phyloP scores from a whole-genome alignment of 2,888 invertebrate genomes.

The Nasonovia ribisnigri region DNA sequence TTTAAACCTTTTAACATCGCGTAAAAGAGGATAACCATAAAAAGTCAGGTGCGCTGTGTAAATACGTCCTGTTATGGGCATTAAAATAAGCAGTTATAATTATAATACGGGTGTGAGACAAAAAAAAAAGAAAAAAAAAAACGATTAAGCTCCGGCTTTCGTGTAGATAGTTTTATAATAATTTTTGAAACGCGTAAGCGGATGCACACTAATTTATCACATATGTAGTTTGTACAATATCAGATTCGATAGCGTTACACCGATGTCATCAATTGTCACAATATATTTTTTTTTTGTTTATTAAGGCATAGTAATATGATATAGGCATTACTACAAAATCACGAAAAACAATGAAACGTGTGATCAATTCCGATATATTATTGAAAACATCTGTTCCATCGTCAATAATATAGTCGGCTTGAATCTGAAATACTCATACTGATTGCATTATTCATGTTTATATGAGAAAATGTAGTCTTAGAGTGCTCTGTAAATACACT shows the following conservation, averaged over 20 bases:
- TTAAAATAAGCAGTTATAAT: neutral
- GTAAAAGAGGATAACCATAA: neutral
- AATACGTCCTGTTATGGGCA: neutral
- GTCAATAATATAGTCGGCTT: neutral
- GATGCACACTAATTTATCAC: neutral
- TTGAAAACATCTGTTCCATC: slow-evolving; percentile 21
- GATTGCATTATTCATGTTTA: slow-evolving; percentile 45
- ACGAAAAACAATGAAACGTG: neutral
- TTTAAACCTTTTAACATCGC: slow-evolving; percentile 14
- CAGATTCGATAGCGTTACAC: neutral
- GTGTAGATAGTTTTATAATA: neutral
- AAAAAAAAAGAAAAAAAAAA: neutral
- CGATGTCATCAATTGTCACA: neutral
- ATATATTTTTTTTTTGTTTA: neutral
- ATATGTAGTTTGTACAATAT: too few relatives aligned
- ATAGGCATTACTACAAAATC: neutral
- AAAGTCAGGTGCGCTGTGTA: neutral
- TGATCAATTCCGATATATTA: neutral
- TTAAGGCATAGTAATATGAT: neutral
- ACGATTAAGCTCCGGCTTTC: neutral
- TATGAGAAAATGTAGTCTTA: neutral
- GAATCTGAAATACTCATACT: slow-evolving; percentile 22
- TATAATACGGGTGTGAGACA: too few relatives aligned
- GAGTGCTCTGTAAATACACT: slow-evolving; percentile 29
- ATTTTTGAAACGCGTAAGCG: neutral